Base-by-base conservation (phyloP, 2,113 vertebrate species). In the Gopherus evgoodei region DNA sequence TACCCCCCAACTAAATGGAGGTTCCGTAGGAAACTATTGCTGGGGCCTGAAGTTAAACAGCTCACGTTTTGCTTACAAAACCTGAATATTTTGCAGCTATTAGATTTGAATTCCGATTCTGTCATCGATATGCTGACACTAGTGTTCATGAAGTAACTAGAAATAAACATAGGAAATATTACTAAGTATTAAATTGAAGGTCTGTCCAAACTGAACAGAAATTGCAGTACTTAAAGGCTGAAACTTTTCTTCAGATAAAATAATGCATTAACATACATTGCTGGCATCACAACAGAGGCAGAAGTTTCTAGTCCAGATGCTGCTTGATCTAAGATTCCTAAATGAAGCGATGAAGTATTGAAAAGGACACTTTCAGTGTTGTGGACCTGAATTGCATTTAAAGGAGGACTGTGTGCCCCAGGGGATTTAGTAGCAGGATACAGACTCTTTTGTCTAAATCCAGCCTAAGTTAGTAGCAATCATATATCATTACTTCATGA, bases 1-100 rank as follows among this genome's bases (percentile, higher is more conserved):
- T 44, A 44, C 6, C 42, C 89, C 94, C 50, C 16, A 1, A 14
- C 54, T 93, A 96, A 97, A 95, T 44, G 16, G 93, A 95, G 91
- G 14, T 38, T 94, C 1, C 19, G 78, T 80, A 42, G 89, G 44
- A 78, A 35, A 16, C 86, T 80, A 86, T 53, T 90, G 52, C 21
- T 25, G 10, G 24, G 52, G 27, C 47, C 9, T 57, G 69, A 76
- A 76, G 24, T 44, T 76, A 22, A 76, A 44, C 22, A 44, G 42
- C 42, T 27, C 11, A 42, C 13, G 3, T 44, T 42, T 76, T 42
- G 38, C 72, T 25, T 76, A 25, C n/a, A 76, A 76, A 44, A 47
- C 12, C 42, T 76, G 42, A 44, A 47, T 25, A 76, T 47, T 27
- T 76, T 76, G 42, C 10, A 44, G 75, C 42, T 24, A 47, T 76